Conservation (phyloP, 2,797 vertebrate species). For the Echeneis naucrates region DNA sequence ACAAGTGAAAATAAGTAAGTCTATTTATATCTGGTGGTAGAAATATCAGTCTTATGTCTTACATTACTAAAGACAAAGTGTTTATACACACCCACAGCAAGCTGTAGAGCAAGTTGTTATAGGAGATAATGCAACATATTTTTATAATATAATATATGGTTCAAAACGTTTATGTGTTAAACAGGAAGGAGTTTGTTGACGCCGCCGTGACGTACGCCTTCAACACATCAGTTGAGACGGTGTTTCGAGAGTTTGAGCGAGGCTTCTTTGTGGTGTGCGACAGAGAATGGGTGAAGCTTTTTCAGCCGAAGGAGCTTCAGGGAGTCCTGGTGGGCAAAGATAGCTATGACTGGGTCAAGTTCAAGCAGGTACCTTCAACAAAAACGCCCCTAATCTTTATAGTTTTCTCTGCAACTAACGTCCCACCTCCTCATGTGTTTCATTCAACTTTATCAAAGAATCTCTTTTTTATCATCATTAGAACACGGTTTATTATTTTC, state of each 20-base stretch:
- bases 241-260: slow-evolving; percentile 89
- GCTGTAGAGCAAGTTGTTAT: no score
- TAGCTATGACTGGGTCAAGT: slow-evolving; percentile 89
- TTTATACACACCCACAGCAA: no score
- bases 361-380: slow-evolving; percentile 87
- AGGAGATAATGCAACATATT: no score
- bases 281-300: slow-evolving; percentile 86
- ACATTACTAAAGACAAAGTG: no score
- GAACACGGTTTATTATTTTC: slow-evolving; percentile 87
- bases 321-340: slow-evolving; percentile 91
- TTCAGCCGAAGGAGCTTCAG: slow-evolving; percentile 91
- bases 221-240: slow-evolving; percentile 87
- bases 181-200: slow-evolving; percentile 90
- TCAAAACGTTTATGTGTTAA: neutral
- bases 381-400: neutral
- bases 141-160: no score
- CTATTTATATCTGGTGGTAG: neutral
- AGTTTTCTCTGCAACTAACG: neutral
- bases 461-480: slow-evolving; percentile 54
- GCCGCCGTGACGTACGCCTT: slow-evolving; percentile 90
- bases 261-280: slow-evolving; percentile 95
- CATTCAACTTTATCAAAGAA: neutral
- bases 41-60: no score
- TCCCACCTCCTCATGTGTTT: neutral
- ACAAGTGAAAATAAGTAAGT: slow-evolving; percentile 78